A percentile compares a stretch with the other conserved stretches of the same genome.
Conservation (phyloP, 2,797 vertebrate species). For the Macropus fuliginosus region DNA sequence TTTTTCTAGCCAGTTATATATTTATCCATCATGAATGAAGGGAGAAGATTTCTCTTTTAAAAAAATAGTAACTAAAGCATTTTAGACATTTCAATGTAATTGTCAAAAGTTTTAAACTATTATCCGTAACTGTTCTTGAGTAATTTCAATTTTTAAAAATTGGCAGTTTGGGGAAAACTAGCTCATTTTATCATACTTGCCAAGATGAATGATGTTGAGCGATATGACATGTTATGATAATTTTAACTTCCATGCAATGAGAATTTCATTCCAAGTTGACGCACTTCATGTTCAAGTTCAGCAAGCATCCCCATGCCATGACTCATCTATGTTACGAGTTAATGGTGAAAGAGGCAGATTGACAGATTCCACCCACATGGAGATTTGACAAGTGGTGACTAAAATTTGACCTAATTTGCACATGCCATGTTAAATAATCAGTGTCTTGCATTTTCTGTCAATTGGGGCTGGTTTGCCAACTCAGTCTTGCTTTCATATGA, state of each 20-base stretch:
- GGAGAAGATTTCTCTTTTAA: background rate
- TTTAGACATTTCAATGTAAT: background rate
- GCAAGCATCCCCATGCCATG: background rate
- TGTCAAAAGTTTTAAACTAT: background rate
- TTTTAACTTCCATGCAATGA: background rate
- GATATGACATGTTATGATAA: background rate
- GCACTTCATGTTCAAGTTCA: background rate
- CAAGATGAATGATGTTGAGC: background rate
- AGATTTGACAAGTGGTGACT: conserved; percentile 10
- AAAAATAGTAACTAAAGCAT: background rate
- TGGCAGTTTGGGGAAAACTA: background rate
- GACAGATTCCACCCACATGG: background rate
- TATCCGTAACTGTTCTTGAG: background rate
- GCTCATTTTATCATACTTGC: background rate
- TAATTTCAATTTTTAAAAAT: background rate
- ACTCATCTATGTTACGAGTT: background rate
- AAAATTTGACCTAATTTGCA: conserved; percentile 19
- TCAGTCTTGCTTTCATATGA: background rate
- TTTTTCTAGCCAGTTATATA: background rate
- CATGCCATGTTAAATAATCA: background rate
- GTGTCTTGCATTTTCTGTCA: no score
- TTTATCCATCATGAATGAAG: background rate
- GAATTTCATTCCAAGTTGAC: background rate
- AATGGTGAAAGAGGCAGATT: conserved; percentile 31
- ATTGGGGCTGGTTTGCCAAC: background rate